phyloP scores from a whole-genome alignment of 2,888 invertebrate species.

The Spodoptera exigua region DNA sequence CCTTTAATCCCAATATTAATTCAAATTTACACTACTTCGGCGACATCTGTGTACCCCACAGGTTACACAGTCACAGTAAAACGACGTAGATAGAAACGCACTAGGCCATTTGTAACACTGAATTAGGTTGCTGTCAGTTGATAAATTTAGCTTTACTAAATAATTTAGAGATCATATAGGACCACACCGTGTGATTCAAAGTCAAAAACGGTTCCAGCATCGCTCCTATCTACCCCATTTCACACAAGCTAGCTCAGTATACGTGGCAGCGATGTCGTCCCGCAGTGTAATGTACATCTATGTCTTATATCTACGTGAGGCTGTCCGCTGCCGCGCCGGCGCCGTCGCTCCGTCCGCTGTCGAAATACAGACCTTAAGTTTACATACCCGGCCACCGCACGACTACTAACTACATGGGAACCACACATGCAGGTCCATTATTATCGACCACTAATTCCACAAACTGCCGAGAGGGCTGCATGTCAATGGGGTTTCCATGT shows the following conservation, averaged over 20 bases:
- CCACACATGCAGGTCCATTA: slow-evolving; percentile 7
- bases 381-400: not conserved
- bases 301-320: slow-evolving; percentile 40
- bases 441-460: too few relatives aligned
- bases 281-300: not conserved
- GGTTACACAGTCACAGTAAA: too few relatives aligned
- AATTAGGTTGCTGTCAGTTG: too few relatives aligned
- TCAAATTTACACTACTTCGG: slow-evolving; percentile 31
- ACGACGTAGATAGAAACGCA: too few relatives aligned
- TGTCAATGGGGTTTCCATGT: slow-evolving; percentile 14
- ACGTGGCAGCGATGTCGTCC: not conserved
- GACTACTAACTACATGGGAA: slow-evolving; percentile 6
- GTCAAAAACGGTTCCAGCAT: too few relatives aligned
- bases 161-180: too few relatives aligned
- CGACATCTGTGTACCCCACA: slow-evolving; percentile 19
- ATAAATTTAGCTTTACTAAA: too few relatives aligned
- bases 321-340: slow-evolving; percentile 14
- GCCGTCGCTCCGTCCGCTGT: slow-evolving; percentile 53
- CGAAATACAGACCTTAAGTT: slow-evolving; percentile 51
- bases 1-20: slow-evolving; percentile 30
- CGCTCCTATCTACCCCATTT: too few relatives aligned
- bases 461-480: not conserved
- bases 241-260: too few relatives aligned
- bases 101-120: too few relatives aligned
- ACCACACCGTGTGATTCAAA: too few relatives aligned